phyloP scores from a whole-genome alignment of 30 jellyfish, hydroid and myxozoan species.

The Turritopsis rubra region DNA sequence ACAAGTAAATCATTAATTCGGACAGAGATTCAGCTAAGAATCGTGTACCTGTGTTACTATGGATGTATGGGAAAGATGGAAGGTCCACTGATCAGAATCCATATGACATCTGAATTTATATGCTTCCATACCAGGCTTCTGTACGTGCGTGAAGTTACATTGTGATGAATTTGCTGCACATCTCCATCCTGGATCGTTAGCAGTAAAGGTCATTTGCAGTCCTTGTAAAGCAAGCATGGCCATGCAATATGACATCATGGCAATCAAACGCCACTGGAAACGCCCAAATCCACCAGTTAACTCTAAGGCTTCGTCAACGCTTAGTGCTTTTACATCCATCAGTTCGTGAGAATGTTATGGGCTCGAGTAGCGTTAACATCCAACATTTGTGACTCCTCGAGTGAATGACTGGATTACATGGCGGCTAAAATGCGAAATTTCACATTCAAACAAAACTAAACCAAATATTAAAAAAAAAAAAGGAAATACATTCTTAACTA shows the following conservation, averaged over 20 bases:
- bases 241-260: conserved; percentile 20
- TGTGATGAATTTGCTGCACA: conserved; percentile 17
- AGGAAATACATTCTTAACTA: too few species aligned
- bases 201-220: conserved; percentile 24
- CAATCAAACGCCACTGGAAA: conserved; percentile 28
- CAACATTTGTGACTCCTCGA: too few species aligned
- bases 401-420: too few species aligned
- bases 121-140: conserved; percentile 1
- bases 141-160: conserved; percentile 22
- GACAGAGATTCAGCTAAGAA: too few species aligned
- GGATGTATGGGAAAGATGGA: conserved; percentile 6
- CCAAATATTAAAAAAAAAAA: too few species aligned
- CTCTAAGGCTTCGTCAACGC: conserved; percentile 32
- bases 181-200: conserved; percentile 41
- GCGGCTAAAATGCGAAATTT: too few species aligned
- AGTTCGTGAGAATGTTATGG: too few species aligned
- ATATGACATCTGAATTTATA: conserved; percentile 18
- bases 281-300: conserved; percentile 37
- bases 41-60: conserved; percentile 40
- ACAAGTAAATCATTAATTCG: too few species aligned
- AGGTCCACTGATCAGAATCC: conserved; percentile 24
- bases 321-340: not conserved
- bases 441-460: too few species aligned
- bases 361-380: too few species aligned
- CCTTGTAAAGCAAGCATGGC: conserved; percentile 31